A percentile compares a stretch with the other conserved stretches of the same genome.
These are phyloP conservation scores for Psittacula derbiana DNA, from an alignment of 2,797 vertebrate species.

Conservation along the genomic window DNA sequence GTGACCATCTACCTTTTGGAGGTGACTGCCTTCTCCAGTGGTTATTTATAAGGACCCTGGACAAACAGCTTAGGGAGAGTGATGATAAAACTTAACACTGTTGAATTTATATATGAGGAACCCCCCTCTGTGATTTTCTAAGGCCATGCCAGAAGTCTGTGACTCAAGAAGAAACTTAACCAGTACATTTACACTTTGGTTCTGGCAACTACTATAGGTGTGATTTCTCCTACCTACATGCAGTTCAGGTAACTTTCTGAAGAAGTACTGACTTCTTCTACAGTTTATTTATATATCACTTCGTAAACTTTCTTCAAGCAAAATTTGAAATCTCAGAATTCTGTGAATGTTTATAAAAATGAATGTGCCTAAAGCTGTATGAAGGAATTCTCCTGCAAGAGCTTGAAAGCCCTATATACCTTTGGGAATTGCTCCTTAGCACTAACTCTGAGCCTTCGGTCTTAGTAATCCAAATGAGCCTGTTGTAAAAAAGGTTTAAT, in stretches of 20 bases:
- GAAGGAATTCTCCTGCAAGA: background rate
- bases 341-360: background rate
- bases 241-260: background rate
- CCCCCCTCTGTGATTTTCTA: background rate
- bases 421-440: background rate
- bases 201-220: fast-evolving
- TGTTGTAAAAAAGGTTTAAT: background rate
- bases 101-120: background rate
- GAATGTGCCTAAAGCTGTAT: background rate
- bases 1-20: background rate
- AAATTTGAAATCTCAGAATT: background rate
- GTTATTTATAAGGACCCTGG: background rate
- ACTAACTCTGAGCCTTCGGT: background rate
- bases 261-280: background rate
- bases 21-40: background rate
- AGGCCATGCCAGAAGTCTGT: background rate
- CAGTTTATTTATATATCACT: background rate
- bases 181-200: background rate
- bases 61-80: background rate
- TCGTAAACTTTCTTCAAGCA: background rate
- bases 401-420: background rate
- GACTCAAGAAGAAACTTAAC: background rate
- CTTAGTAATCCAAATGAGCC: background rate
- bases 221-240: background rate
- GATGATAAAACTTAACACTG: background rate